Evolutionary conservation across 2,797 vertebrate species (phyloP).

Genomic region (Sphenopsis melanotis): DNA sequence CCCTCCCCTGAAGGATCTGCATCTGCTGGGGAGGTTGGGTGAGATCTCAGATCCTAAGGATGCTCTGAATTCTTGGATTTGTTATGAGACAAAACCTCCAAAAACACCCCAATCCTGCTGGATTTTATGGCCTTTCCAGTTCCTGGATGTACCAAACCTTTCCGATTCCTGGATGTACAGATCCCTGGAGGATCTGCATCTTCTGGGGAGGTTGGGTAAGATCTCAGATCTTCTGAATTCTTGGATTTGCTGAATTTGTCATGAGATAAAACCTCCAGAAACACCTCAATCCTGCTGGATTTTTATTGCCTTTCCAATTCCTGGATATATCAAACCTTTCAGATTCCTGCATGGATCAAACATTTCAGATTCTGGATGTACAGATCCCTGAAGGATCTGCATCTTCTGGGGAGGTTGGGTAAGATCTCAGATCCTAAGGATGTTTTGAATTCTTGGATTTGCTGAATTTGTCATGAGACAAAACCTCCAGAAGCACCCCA

Average conservation of each 20-base stretch:
- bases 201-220: rapidly evolving
- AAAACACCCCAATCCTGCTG: background rate
- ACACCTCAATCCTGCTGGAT: background rate
- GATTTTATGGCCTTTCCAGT: background rate
- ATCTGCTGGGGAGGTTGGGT: rapidly evolving
- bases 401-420: rapidly evolving
- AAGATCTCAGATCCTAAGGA: background rate
- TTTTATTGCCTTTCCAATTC: background rate
- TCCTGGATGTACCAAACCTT: background rate
- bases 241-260: background rate
- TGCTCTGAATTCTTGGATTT: background rate
- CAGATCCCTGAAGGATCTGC: background rate
- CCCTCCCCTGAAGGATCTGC: background rate
- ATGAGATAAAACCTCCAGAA: background rate
- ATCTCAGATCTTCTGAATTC: background rate
- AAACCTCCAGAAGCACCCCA: background rate
- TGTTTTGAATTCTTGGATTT: background rate
- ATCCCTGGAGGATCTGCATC: background rate
- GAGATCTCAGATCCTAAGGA: background rate
- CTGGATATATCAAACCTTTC: background rate
- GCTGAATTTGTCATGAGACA: background rate
- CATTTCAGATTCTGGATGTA: too few relatives aligned
- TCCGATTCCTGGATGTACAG: too few relatives aligned
- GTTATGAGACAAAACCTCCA: background rate
- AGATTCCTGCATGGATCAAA: too few relatives aligned